Conservation (phyloP, 2,797 vertebrate species). For the Microctenopoma lineatum region DNA sequence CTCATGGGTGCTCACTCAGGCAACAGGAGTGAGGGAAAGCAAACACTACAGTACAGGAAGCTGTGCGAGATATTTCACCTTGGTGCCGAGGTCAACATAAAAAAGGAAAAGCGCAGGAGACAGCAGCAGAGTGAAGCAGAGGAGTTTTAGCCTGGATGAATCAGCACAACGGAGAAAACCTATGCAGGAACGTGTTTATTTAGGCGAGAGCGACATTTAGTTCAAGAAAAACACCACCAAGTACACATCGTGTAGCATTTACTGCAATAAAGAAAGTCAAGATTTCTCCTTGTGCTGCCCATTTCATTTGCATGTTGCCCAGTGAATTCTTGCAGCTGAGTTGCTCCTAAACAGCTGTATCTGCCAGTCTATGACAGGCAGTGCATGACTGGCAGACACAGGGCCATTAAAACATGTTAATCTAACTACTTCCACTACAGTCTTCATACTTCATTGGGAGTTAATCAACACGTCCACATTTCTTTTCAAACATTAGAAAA, state of each 20-base stretch:
- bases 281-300: neutral
- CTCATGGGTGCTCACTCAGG: constrained; percentile 66
- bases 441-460: no score
- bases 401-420: no score
- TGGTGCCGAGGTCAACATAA: constrained; percentile 57
- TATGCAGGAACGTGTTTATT: neutral
- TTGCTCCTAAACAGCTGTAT: neutral
- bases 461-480: no score
- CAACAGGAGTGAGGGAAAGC: constrained; percentile 65
- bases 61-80: constrained; percentile 70
- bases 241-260: no score
- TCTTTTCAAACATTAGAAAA: no score
- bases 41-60: constrained; percentile 60
- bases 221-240: no score
- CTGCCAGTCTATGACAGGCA: neutral
- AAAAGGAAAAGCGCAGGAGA: constrained; percentile 19
- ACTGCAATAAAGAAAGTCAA: constrained; percentile 11
- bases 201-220: neutral
- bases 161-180: constrained; percentile 47
- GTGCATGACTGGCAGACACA: no score
- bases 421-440: no score
- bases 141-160: constrained; percentile 44
- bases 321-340: constrained; percentile 16
- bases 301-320: constrained; percentile 42
- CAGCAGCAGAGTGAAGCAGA: constrained; percentile 6